These are phyloP conservation scores for Eidolon helvum DNA, from an alignment of 2,113 vertebrate genomes.

Conservation along the genomic window DNA sequence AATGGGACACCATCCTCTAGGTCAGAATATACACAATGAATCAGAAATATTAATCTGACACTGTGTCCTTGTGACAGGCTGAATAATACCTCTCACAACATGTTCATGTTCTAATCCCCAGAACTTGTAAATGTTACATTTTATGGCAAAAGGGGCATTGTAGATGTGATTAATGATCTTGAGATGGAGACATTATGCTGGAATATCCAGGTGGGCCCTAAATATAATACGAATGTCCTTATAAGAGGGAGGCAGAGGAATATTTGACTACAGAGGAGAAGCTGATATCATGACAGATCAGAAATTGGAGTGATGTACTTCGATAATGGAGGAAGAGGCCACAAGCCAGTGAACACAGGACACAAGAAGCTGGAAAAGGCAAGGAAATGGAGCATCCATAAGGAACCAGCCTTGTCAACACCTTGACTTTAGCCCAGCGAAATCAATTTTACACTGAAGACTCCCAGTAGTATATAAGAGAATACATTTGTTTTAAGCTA, in stretches of 20 bases:
- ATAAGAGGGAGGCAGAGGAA: not conserved
- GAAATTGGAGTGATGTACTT: not conserved
- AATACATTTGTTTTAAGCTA: not conserved
- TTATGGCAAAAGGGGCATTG: not conserved
- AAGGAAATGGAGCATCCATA: not conserved
- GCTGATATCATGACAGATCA: not conserved
- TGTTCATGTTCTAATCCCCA: not conserved
- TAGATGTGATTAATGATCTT: not conserved
- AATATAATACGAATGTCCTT: not conserved
- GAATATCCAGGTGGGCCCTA: not conserved
- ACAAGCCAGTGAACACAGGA: not conserved
- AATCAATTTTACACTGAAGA: not conserved
- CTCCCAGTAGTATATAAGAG: not conserved
- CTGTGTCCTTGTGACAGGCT: not conserved
- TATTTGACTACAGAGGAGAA: not conserved
- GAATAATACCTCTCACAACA: not conserved
- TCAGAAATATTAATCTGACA: not conserved
- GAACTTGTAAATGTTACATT: not conserved
- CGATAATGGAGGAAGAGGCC: not conserved
- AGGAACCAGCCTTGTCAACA: not conserved
- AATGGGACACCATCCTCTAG: not conserved
- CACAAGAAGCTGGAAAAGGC: not conserved
- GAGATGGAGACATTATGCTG: not conserved
- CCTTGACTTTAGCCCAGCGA: not conserved
- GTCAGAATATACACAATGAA: not conserved